Base-by-base conservation (phyloP, 2,888 invertebrate species). In the Torymus aiolomorphi region DNA sequence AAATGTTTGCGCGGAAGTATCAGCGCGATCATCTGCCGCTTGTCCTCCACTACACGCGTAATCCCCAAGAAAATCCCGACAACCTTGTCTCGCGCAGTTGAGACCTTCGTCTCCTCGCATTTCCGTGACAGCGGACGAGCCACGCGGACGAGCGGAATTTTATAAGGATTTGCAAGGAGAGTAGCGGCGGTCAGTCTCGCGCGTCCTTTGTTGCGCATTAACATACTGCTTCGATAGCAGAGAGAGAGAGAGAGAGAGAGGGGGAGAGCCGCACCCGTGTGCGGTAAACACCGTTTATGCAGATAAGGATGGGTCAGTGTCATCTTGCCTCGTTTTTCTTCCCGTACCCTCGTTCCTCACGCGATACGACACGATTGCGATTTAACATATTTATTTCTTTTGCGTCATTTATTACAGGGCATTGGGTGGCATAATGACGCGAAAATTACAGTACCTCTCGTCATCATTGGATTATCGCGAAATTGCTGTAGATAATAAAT, bases 121-220 rank as follows among this genome's bases (percentile, higher is more conserved):
- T 70, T 70, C n/a, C 18, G 16, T 61, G 20, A 24, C 49, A 42
- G 59, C 65, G n/a, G n/a, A n/a, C n/a, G n/a, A n/a, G n/a, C n/a
- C n/a, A n/a, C n/a, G 49, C 18, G 82, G 82, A 83, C 83, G 79
- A 79, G 65, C 80, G 72, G 85, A 85, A 85, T 84, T 85, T 81
- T 57, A 42, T 42, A 67, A 80, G 84, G 85, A 84, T 85, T 83
- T 83, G 76, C 78, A 69, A 71, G 72, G 67, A 13, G n/a, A 57
- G 16, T 11, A 12, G 5, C 56, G 31, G 42, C 42, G 42, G 42
- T 42, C 42, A 56, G 61, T 61, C 14, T 57, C 49, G 51, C 10
- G 52, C 54, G 14, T 20, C 24, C 16, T 52, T n/a, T 61, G 42
- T 66, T 8, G n/a, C 51, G 76, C 42, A 56, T 77, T 77, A 57